Base-by-base conservation (phyloP, 1,140 invertebrate genomes). In the Vanessa tameamea region DNA sequence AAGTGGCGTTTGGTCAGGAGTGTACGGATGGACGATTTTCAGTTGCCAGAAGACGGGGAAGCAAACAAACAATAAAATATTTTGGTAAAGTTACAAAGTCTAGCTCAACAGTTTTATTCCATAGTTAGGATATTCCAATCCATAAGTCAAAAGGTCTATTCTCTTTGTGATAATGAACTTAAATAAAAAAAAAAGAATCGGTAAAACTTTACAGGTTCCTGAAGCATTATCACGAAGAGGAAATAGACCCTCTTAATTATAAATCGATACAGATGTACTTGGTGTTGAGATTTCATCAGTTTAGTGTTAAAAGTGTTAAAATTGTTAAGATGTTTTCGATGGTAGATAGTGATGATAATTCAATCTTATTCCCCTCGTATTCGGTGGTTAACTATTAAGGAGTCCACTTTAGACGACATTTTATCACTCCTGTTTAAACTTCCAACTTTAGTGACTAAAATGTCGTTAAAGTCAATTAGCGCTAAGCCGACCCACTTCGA, bases 11-110 rank as follows among this genome's bases (percentile, higher is more conserved):
- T 76, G 86, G 85, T 88, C 81, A 82, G 16, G 84, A 84, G 82
- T 91, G 88, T 79, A 73, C 83, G 86, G 73, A 90, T 83, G 85
- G 90, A 92, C 88, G 87, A 84, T 92, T 81, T 80, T 81, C 72
- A 86, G 88, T 89, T 86, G 87, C 88, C 83, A 84, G 87, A 81
- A 84, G 89, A 92, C 90, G 90, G 86, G 90, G 90, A 92, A 92
- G 90, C 90, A 90, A 85, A 57, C 53, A 86, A 84, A 77, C 16
- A 72, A 72, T 55, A 67, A 47, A 71, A 65, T 67, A 67, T 67
- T 71, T 70, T 70, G 47, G 67, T 69, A 73, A 69, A 68, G 47
- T 51, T 51, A 64, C 66, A 74, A 69, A 73, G 31, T 66, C 50
- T 72, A 76, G 74, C 65, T 76, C 69, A 76, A 50, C 69, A 63